Percentiles rank a stretch among this genome's conserved stretches.
These are phyloP conservation scores for Zeugodacus cucurbitae DNA, from an alignment of 1,140 invertebrate species.

Conservation along the genomic window DNA sequence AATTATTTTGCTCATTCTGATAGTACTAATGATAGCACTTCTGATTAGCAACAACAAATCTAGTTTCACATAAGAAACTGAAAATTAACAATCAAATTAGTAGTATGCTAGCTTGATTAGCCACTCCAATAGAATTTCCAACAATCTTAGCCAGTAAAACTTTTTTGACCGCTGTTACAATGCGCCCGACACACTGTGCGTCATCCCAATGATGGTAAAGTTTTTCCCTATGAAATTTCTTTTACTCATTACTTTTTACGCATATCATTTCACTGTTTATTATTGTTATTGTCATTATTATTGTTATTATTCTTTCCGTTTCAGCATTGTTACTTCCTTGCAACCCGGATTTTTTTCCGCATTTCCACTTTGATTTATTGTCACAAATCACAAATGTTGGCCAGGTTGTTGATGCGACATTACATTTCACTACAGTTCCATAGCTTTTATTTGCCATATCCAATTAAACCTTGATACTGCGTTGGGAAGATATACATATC, in stretches of 20 bases:
- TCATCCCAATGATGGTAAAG: neutral
- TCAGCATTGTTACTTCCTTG: neutral
- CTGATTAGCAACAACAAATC: no score
- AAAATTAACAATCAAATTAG: no score
- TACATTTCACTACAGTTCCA: neutral
- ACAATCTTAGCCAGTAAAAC: no score
- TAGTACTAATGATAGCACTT: no score
- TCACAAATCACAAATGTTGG: neutral
- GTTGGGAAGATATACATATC: neutral
- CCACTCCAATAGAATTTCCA: no score
- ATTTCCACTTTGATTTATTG: neutral
- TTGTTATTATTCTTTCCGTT: neutral
- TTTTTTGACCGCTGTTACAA: no score
- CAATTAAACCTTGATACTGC: neutral
- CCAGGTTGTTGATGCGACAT: neutral
- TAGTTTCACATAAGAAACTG: no score
- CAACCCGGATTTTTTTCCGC: neutral
- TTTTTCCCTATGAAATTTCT: neutral
- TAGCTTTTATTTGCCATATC: neutral
- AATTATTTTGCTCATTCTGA: no score
- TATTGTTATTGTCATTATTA: conserved; percentile 6
- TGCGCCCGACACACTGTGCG: no score
- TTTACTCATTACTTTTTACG: neutral
- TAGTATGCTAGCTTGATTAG: no score
- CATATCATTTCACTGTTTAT: neutral